phyloP scores from a whole-genome alignment of 2,113 vertebrate genomes.

The Tragulus kanchil region DNA sequence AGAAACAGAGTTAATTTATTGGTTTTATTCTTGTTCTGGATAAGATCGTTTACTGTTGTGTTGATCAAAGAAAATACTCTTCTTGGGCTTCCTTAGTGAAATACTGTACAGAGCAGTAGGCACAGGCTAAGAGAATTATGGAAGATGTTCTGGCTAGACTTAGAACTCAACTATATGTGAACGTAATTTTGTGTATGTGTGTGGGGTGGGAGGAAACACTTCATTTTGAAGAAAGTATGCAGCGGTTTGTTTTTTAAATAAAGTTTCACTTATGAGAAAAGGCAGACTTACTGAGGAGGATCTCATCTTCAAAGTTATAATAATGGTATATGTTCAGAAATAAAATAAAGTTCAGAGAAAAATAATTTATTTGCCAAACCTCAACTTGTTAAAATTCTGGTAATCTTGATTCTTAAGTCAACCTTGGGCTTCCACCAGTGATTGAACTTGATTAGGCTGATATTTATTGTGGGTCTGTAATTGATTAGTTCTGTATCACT shows the following conservation, averaged over 20 bases:
- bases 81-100: background rate
- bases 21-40: background rate
- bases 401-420: background rate
- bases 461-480: background rate
- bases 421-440: background rate
- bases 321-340: background rate
- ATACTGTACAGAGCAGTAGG: background rate
- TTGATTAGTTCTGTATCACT: background rate
- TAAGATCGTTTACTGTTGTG: background rate
- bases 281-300: background rate
- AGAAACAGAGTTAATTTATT: background rate
- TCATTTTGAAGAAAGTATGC: conserved; percentile 4
- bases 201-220: background rate
- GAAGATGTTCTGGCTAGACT: background rate
- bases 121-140: background rate
- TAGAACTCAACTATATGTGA: background rate
- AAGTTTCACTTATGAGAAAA: background rate
- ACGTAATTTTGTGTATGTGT: background rate
- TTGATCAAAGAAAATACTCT: conserved; percentile 12
- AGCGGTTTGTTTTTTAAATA: background rate
- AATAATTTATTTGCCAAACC: background rate
- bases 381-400: background rate
- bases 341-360: background rate
- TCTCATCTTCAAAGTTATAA: background rate
- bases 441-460: background rate